phyloP scores from a whole-genome alignment of 2,888 invertebrate species.

The Drosophila paranaensis region DNA sequence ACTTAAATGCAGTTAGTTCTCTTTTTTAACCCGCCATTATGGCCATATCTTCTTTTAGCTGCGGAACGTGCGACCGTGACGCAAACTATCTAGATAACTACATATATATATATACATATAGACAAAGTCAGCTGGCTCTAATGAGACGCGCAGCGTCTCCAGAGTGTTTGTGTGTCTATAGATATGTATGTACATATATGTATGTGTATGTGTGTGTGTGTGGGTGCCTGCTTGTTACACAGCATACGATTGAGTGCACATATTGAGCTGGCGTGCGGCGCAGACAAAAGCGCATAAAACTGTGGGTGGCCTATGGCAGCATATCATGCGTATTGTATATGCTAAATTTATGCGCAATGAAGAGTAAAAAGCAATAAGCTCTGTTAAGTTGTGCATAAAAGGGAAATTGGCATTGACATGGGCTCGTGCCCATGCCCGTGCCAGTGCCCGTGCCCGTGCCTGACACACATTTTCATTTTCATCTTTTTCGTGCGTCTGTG shows the following conservation, averaged over 20 bases:
- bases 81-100: slow-evolving; percentile 2
- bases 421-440: background rate
- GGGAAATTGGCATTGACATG: slow-evolving; percentile 72
- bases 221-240: slow-evolving; percentile 11
- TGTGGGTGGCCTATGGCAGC: slow-evolving; percentile 32
- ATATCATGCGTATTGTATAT: slow-evolving; percentile 60
- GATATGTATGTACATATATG: background rate
- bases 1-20: slow-evolving; percentile 62
- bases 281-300: slow-evolving; percentile 43
- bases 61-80: slow-evolving; percentile 46
- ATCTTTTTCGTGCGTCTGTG: background rate
- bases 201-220: background rate
- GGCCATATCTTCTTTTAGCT: slow-evolving; percentile 51
- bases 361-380: slow-evolving; percentile 79
- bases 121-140: slow-evolving; percentile 48
- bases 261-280: slow-evolving; percentile 24
- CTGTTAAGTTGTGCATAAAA: slow-evolving; percentile 78
- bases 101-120: slow-evolving; percentile 3
- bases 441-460: background rate
- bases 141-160: slow-evolving; percentile 54
- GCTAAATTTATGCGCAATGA: slow-evolving; percentile 78
- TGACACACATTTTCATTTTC: slow-evolving; percentile 11
- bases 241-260: slow-evolving; percentile 53
- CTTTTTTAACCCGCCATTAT: slow-evolving; percentile 49
- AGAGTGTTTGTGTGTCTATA: background rate